Percentiles rank a stretch among this genome's conserved stretches.
These are phyloP conservation scores for Pagrus major DNA, from an alignment of 2,113 vertebrate genomes.

Conservation along the genomic window DNA sequence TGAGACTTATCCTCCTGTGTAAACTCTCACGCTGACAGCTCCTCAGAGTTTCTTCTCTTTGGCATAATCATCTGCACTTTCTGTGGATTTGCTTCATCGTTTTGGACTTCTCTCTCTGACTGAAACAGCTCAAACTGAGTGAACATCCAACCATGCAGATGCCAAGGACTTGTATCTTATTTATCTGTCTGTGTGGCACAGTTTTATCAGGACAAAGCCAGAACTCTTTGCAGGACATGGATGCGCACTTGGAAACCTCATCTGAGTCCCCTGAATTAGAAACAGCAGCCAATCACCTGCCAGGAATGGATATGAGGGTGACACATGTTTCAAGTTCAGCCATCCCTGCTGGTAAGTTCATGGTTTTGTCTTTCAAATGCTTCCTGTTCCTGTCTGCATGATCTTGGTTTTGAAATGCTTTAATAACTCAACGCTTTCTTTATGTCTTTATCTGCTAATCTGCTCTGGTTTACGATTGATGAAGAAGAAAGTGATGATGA, in stretches of 20 bases:
- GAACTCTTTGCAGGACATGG: neutral
- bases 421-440: neutral
- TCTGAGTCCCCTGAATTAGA: conserved; percentile 19
- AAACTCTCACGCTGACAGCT: neutral
- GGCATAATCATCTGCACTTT: neutral
- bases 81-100: conserved; percentile 24
- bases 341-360: conserved; percentile 50
- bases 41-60: conserved; percentile 1
- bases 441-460: neutral
- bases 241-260: neutral
- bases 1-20: neutral
- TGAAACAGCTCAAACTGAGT: neutral
- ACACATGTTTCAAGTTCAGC: neutral
- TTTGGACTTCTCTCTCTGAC: conserved; percentile 1
- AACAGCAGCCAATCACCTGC: neutral
- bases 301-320: neutral
- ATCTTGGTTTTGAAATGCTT: neutral
- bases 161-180: conserved; percentile 30
- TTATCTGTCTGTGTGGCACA: conserved; percentile 44
- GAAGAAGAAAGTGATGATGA: conserved; percentile 28
- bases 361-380: neutral
- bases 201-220: conserved; percentile 29
- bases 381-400: conserved; percentile 1
- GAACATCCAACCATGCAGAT: conserved; percentile 38
- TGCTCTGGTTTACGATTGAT: neutral